Conservation (phyloP, 2,797 vertebrate genomes). For the Paguma larvata region DNA sequence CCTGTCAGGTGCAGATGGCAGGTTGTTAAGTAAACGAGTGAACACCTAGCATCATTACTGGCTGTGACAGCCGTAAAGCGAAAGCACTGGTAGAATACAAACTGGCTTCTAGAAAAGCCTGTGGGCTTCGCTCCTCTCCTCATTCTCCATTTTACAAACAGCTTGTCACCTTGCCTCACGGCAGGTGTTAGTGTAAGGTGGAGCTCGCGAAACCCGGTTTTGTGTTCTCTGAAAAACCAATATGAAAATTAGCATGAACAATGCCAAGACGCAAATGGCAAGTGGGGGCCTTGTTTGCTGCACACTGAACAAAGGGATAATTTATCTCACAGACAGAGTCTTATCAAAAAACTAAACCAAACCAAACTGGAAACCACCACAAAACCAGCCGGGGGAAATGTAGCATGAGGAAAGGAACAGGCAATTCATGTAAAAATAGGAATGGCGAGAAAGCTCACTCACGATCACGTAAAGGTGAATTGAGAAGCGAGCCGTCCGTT, state of each 20-base stretch:
- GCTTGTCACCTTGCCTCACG: background rate
- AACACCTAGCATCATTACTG: background rate
- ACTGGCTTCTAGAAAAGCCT: background rate
- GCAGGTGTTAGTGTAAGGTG: background rate
- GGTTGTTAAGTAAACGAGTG: background rate
- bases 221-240: background rate
- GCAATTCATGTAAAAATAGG: background rate
- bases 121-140: background rate
- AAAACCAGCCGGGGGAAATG: background rate
- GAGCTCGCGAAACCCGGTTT: background rate
- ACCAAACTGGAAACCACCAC: background rate
- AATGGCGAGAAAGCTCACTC: background rate
- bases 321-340: conserved; percentile 15
- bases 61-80: background rate
- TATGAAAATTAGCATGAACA: conserved; percentile 30
- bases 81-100: background rate
- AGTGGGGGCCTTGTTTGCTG: background rate
- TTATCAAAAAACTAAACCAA: background rate
- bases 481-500: background rate
- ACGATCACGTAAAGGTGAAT: background rate
- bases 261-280: background rate
- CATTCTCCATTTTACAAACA: background rate
- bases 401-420: background rate
- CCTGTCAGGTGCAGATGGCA: background rate
- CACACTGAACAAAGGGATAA: conserved; percentile 25